Evolutionary conservation across 2,888 invertebrate species (phyloP).

Genomic region (Eucriotettix oculatus): DNA sequence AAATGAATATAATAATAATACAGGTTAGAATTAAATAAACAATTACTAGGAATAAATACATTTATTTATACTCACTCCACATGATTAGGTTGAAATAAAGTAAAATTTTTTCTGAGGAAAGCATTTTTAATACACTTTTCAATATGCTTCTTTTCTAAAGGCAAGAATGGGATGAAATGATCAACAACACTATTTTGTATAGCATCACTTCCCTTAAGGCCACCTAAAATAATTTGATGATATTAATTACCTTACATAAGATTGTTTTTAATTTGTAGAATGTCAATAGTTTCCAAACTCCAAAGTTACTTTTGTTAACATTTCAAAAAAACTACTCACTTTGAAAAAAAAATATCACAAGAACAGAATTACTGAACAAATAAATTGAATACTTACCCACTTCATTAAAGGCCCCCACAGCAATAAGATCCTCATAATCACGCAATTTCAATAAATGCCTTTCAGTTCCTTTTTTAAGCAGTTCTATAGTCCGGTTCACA

Average conservation of each 20-base stretch:
- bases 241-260: neutral
- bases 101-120: slow-evolving; percentile 23
- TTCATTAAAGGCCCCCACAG: slow-evolving; percentile 50
- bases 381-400: slow-evolving; percentile 28
- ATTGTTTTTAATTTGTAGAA: neutral
- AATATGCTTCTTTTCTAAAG: slow-evolving; percentile 73
- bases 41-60: too few relatives aligned
- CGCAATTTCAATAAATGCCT: slow-evolving; percentile 46
- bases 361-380: too few relatives aligned
- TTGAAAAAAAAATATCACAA: neutral
- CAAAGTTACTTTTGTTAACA: too few relatives aligned
- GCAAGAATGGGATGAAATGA: slow-evolving; percentile 87
- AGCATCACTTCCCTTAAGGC: slow-evolving; percentile 63
- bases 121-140: slow-evolving; percentile 55
- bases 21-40: too few relatives aligned
- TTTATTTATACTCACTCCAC: too few relatives aligned
- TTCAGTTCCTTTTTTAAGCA: slow-evolving; percentile 39
- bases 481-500: slow-evolving; percentile 36
- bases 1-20: too few relatives aligned
- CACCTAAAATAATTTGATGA: slow-evolving; percentile 41
- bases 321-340: neutral
- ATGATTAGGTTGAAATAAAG: too few relatives aligned
- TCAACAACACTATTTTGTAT: slow-evolving; percentile 79
- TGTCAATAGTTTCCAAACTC: too few relatives aligned
- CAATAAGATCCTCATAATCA: slow-evolving; percentile 56